These are phyloP conservation scores for Campylomormyrus tamandua DNA, from an alignment of 2,113 vertebrate genomes.

Conservation along the genomic window DNA sequence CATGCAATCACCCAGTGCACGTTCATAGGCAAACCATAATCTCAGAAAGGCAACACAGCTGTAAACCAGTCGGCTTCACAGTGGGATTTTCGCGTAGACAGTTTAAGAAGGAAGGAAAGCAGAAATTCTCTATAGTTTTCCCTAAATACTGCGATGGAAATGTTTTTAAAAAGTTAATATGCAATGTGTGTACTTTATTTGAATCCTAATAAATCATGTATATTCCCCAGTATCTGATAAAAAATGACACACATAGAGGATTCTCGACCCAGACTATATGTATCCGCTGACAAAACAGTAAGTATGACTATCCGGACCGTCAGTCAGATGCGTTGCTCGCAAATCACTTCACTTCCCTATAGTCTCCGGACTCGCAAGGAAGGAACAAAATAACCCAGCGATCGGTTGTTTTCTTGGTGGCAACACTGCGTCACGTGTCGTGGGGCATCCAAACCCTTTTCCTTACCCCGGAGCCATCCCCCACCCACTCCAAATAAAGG, in stretches of 20 bases:
- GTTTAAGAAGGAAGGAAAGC: neutral
- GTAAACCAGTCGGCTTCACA: neutral
- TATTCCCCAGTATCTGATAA: neutral
- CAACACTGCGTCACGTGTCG: neutral
- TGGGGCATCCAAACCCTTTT: neutral
- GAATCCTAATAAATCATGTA: neutral
- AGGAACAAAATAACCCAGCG: neutral
- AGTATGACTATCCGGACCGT: neutral
- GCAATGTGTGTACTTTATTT: neutral
- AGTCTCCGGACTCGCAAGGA: neutral
- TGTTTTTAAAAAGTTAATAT: neutral
- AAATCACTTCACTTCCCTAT: neutral
- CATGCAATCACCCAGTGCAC: neutral
- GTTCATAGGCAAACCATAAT: neutral
- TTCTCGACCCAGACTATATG: neutral
- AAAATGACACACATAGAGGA: neutral
- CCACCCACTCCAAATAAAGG: neutral
- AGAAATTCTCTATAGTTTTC: neutral
- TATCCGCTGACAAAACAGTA: neutral
- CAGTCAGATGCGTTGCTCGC: neutral
- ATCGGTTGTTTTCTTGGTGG: neutral
- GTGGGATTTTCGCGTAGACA: neutral
- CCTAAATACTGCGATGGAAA: neutral
- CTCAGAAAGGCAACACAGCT: neutral
- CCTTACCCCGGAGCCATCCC: neutral